These are phyloP conservation scores for Trididemnum clinides DNA, from an alignment of 23 tunicate species.

Conservation along the genomic window DNA sequence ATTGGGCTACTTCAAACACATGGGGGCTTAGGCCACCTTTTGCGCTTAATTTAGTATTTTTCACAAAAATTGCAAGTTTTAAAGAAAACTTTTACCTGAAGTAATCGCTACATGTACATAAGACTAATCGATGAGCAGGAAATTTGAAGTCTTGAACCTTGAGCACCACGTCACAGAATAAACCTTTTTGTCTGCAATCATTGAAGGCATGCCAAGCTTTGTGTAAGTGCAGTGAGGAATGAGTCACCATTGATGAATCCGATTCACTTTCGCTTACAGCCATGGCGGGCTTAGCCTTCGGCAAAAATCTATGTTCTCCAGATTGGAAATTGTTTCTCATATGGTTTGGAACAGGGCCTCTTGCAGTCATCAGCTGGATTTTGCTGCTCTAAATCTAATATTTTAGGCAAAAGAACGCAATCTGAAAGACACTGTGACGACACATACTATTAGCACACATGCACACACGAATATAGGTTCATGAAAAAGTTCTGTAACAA, in stretches of 20 bases:
- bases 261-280: slow-evolving; percentile 64
- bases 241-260: slow-evolving; percentile 60
- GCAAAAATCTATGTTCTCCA: neutral
- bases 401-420: slow-evolving; percentile 7
- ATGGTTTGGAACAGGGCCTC: neutral
- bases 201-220: slow-evolving; percentile 86
- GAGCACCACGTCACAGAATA: slow-evolving; percentile 90
- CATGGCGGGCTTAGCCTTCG: slow-evolving; percentile 43
- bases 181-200: slow-evolving; percentile 79
- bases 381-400: neutral
- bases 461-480: neutral
- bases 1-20: too few species aligned
- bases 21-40: too few species aligned
- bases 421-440: neutral
- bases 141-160: slow-evolving; percentile 76
- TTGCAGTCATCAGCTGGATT: neutral
- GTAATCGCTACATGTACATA: slow-evolving; percentile 94
- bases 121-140: slow-evolving; percentile 87
- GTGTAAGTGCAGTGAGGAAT: slow-evolving; percentile 43
- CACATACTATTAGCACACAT: neutral
- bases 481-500: neutral
- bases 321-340: neutral
- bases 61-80: too few species aligned
- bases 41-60: too few species aligned
- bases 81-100: slow-evolving; percentile 65